Evolutionary conservation across 2,113 vertebrate species (phyloP).

Genomic region (Abramis brama): DNA sequence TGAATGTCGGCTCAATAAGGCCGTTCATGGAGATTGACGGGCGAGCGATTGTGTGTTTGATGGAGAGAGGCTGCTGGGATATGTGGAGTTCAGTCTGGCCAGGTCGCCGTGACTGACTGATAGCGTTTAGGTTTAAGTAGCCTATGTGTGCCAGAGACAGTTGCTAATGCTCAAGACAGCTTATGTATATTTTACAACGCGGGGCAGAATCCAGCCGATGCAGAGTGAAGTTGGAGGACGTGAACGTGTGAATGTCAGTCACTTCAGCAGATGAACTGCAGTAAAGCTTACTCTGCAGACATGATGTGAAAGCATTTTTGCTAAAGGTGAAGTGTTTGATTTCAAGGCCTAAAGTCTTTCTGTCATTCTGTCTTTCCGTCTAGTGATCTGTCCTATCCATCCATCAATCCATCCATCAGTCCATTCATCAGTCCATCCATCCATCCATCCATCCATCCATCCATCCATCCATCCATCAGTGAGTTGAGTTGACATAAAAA

Average conservation of each 20-base stretch:
- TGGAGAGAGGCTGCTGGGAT: not conserved
- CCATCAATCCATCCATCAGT: not conserved
- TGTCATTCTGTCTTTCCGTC: not conserved
- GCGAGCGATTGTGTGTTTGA: not conserved
- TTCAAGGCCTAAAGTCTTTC: not conserved
- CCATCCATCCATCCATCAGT: not conserved
- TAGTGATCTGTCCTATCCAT: not conserved
- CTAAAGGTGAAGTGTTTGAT: not conserved
- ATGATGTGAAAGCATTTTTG: not conserved
- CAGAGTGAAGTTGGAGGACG: slow-evolving; percentile 16
- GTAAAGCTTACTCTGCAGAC: not conserved
- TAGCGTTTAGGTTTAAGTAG: slow-evolving; percentile 23
- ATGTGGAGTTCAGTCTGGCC: slow-evolving; percentile 18
- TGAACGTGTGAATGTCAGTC: slow-evolving; percentile 47
- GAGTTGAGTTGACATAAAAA: too few relatives aligned
- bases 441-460: not conserved
- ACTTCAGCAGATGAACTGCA: not conserved
- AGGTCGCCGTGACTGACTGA: not conserved
- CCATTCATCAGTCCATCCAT: not conserved
- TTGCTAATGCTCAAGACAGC: slow-evolving; percentile 14
- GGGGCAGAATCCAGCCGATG: not conserved
- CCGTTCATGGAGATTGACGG: slow-evolving; percentile 8
- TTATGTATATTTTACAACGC: slow-evolving; percentile 35
- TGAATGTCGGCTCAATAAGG: slow-evolving; percentile 21
- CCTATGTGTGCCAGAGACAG: not conserved